Base-by-base conservation (phyloP, 2,797 vertebrate genomes). In the Oryzias dopingdopingensis region DNA sequence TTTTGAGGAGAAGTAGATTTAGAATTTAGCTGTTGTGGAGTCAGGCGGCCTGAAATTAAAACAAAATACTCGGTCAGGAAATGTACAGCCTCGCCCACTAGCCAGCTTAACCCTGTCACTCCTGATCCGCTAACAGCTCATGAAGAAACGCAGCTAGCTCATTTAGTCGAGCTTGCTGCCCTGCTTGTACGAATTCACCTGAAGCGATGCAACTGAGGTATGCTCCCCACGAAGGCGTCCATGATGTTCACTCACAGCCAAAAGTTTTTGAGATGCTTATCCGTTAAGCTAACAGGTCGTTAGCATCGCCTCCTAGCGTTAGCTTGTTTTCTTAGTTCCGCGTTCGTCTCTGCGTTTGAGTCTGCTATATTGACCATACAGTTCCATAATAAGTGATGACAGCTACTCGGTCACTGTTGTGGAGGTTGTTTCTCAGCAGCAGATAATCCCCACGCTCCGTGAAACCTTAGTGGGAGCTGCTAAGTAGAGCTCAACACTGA, bases 201-300 rank as follows among this genome's bases (percentile, higher is more conserved):
- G 22, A 58, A 67, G 69, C 44, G 24, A 76, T 82, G 76, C 58
- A 42, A 1, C n/a, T 50, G 24, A 73, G 76, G 78, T 84, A 74
- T 42, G 74, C 23, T 26, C 10, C 22, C 20, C 12, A 40, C 4
- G 41, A 4, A 13, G 26, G 1, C 1, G 18, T 62, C 4, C 1
- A 2, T 6, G 10, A 2, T 16, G 13, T 41, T 56, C 13, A 44
- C 1, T 37, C 32, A 37, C 32, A 37, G 32, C 2, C 10, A 37
- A 12, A 0, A 12, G 10, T 13, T 37, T 37, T 37, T 37, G 32
- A 37, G 32, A 4, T 10, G 32, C 32, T 12, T 12, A 2, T 12
- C 10, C 32, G 32, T 37, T 37, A 3, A 37, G 32, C 32, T 37
- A 45, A 42, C 17, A 12, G 15, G 54, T 15, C 10, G 47, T n/a